These are phyloP conservation scores for Diplazon laetatorius DNA, from an alignment of 2,888 invertebrate genomes.

Conservation along the genomic window DNA sequence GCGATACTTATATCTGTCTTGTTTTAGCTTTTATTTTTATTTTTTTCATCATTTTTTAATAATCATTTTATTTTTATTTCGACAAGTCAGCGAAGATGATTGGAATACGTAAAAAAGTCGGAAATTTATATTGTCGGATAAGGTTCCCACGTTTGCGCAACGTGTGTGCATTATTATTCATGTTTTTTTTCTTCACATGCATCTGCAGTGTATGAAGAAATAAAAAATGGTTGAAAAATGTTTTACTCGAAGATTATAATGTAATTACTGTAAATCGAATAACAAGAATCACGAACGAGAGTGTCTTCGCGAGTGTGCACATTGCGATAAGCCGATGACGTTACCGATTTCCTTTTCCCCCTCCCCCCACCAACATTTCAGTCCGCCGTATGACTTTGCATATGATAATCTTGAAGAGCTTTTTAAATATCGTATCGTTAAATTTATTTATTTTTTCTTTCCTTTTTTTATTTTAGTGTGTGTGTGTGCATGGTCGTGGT, in stretches of 20 bases:
- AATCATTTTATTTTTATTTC: neutral
- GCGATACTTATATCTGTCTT: neutral
- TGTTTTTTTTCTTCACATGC: too few relatives aligned
- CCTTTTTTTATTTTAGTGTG: neutral
- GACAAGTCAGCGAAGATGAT: neutral
- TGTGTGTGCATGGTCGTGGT: neutral
- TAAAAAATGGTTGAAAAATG: slow-evolving; percentile 1
- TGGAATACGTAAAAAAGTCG: slow-evolving; percentile 4
- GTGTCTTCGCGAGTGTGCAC: slow-evolving; percentile 7
- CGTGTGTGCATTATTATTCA: too few relatives aligned
- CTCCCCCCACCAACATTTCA: too few relatives aligned
- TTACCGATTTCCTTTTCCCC: slow-evolving; percentile 30
- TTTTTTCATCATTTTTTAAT: too few relatives aligned
- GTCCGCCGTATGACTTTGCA: neutral
- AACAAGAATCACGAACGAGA: slow-evolving; percentile 28
- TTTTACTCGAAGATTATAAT: slow-evolving; percentile 12
- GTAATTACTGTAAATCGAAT: slow-evolving; percentile 35
- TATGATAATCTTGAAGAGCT: slow-evolving; percentile 4
- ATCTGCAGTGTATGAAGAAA: neutral
- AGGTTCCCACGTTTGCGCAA: too few relatives aligned
- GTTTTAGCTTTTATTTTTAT: too few relatives aligned
- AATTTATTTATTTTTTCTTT: too few relatives aligned
- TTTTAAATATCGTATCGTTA: neutral
- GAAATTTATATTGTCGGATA: slow-evolving; percentile 16
- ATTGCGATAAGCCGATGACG: neutral